phyloP scores from a whole-genome alignment of 2,888 invertebrate species.

The Barypeithes pellucidus region DNA sequence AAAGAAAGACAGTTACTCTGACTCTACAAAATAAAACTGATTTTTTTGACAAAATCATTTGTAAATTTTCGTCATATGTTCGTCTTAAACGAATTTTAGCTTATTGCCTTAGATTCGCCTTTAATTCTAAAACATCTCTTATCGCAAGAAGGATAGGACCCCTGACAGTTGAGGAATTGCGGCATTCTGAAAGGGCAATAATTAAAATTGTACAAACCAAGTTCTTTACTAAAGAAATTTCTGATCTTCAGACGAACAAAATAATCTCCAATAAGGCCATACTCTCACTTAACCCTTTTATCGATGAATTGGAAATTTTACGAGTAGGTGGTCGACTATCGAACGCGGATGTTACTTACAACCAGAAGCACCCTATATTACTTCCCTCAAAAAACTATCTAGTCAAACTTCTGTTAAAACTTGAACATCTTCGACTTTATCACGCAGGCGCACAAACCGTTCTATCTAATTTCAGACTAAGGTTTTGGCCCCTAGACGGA shows the following conservation, averaged over 20 bases:
- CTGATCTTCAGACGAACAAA: constrained; percentile 36
- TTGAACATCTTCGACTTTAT: constrained; percentile 39
- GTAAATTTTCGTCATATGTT: constrained; percentile 15
- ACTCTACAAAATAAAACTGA: neutral
- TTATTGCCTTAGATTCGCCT: constrained; percentile 16
- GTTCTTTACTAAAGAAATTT: constrained; percentile 34
- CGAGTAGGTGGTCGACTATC: constrained; percentile 49
- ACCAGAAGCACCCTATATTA: constrained; percentile 46
- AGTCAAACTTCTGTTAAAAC: constrained; percentile 30
- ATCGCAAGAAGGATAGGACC: neutral
- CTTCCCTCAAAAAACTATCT: constrained; percentile 45
- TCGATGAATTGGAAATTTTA: constrained; percentile 33
- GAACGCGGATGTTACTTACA: constrained; percentile 37
- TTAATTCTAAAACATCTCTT: constrained; percentile 5
- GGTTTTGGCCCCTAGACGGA: constrained; percentile 52
- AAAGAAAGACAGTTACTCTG: neutral
- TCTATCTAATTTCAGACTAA: constrained; percentile 49
- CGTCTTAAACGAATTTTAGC: constrained; percentile 17
- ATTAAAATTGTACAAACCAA: constrained; percentile 33
- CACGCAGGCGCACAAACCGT: constrained; percentile 51
- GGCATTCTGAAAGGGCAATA: constrained; percentile 7
- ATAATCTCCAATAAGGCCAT: constrained; percentile 33
- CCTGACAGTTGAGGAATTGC: constrained; percentile 31
- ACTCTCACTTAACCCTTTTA: constrained; percentile 45
- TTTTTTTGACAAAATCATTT: neutral